Evolutionary conservation across 2,888 invertebrate species (phyloP).

Genomic region (Branchipolynoe longqiensis): DNA sequence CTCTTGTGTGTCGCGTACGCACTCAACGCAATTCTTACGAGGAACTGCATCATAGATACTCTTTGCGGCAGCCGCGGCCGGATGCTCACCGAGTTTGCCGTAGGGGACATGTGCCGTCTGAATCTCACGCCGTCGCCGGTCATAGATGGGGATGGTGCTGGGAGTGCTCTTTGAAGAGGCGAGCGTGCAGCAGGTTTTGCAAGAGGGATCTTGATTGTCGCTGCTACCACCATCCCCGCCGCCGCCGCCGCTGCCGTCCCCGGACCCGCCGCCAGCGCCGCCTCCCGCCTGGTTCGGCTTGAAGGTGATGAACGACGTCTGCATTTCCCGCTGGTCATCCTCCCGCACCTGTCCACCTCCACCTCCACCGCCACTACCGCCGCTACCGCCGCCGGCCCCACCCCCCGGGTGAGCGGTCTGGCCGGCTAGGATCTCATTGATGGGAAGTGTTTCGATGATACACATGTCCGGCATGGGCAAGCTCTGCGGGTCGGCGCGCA

Average conservation of each 20-base stretch:
- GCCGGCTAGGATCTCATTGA: slow-evolving; percentile 33
- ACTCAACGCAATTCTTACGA: slow-evolving; percentile 42
- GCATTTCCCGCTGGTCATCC: slow-evolving; percentile 44
- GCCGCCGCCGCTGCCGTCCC: not conserved
- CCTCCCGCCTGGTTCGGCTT: slow-evolving; percentile 11
- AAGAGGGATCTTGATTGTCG: slow-evolving; percentile 5
- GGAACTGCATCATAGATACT: slow-evolving; percentile 23
- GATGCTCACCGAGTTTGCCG: slow-evolving; percentile 18
- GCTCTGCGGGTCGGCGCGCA: slow-evolving; percentile 35
- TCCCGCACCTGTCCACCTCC: slow-evolving; percentile 13
- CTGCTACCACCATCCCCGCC: not conserved
- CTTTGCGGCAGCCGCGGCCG: not conserved
- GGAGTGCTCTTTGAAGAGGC: not conserved
- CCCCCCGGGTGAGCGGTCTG: not conserved
- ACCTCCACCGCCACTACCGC: slow-evolving; percentile 3
- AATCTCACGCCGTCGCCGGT: slow-evolving; percentile 33
- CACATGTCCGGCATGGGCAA: slow-evolving; percentile 55
- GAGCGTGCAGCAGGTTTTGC: slow-evolving; percentile 11
- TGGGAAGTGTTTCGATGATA: slow-evolving; percentile 49
- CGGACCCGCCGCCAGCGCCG: not conserved
- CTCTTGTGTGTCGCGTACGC: slow-evolving; percentile 28
- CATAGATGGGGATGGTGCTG: slow-evolving; percentile 30
- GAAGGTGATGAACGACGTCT: slow-evolving; percentile 58
- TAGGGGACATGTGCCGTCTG: slow-evolving; percentile 21
- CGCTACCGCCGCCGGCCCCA: not conserved